Conservation (phyloP, 2,888 invertebrate genomes). For the Teinopalpus imperialis region DNA sequence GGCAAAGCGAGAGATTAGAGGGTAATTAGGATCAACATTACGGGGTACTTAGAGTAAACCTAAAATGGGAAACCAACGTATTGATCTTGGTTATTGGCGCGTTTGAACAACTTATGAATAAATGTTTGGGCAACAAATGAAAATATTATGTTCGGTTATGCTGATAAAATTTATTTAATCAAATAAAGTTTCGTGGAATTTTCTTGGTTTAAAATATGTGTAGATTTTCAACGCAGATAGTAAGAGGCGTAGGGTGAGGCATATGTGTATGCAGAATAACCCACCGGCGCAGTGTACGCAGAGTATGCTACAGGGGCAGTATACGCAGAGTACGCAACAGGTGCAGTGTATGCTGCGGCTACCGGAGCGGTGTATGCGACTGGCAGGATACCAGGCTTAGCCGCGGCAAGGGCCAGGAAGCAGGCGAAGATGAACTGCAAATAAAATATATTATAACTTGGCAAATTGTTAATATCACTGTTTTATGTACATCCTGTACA, state of each 20-base stretch:
- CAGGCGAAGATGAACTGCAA: constrained; percentile 71
- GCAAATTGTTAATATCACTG: too few relatives aligned
- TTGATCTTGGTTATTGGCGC: too few relatives aligned
- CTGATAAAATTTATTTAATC: constrained; percentile 18
- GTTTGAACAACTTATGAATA: too few relatives aligned
- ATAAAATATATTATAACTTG: constrained; percentile 29
- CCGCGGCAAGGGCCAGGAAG: constrained; percentile 71
- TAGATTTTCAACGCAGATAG: constrained; percentile 33
- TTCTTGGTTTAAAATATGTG: constrained; percentile 35
- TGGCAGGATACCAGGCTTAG: constrained; percentile 61
- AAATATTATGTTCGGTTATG: constrained; percentile 7
- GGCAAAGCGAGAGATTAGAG: too few relatives aligned
- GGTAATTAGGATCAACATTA: too few relatives aligned
- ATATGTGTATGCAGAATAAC: constrained; percentile 49
- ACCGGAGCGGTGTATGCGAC: constrained; percentile 39
- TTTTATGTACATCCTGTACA: too few relatives aligned
- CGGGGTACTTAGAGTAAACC: too few relatives aligned
- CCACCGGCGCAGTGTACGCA: constrained; percentile 45
- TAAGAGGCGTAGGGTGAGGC: constrained; percentile 45
- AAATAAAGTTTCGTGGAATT: too few relatives aligned
- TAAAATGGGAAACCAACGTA: too few relatives aligned
- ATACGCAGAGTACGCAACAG: constrained; percentile 48
- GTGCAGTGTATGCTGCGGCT: constrained; percentile 49
- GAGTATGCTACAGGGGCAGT: constrained; percentile 46
- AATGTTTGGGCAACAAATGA: too few relatives aligned